phyloP scores from a whole-genome alignment of 2,888 invertebrate species.

The Pyrrhosoma nymphula region DNA sequence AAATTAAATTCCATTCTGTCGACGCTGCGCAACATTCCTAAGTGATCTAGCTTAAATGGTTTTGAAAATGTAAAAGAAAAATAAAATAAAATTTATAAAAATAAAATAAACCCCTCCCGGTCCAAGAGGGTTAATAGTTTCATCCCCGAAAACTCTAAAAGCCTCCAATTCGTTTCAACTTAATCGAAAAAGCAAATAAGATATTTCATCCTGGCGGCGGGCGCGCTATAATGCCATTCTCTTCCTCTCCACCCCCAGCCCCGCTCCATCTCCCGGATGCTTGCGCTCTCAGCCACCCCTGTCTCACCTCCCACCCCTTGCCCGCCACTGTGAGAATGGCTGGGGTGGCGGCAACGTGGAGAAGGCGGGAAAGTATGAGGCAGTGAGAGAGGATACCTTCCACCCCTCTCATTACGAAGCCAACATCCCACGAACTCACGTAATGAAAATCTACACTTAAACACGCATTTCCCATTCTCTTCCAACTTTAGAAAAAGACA shows the following conservation, averaged over 20 bases:
- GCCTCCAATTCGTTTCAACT: neutral
- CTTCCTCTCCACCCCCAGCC: neutral
- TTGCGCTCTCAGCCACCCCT: neutral
- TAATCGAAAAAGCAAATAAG: constrained; percentile 16
- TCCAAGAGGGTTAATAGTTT: neutral
- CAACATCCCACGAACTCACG: neutral
- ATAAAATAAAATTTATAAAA: too few species aligned
- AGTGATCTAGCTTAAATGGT: too few species aligned
- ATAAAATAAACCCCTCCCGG: too few species aligned
- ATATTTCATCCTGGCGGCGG: neutral
- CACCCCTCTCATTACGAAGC: neutral
- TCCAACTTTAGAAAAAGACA: neutral
- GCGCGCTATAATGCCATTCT: neutral
- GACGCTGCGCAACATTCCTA: too few species aligned
- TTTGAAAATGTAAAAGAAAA: too few species aligned
- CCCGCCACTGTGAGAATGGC: too few species aligned
- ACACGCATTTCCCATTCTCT: constrained; percentile 8
- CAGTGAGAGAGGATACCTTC: too few species aligned
- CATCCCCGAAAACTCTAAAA: neutral
- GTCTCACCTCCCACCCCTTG: too few species aligned
- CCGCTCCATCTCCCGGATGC: neutral
- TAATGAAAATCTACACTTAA: constrained; percentile 56
- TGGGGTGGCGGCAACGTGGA: too few species aligned
- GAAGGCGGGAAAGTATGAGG: too few species aligned
- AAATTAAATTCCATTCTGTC: too few species aligned